Base-by-base conservation (phyloP, 2,888 invertebrate genomes). In the Hemicrepidius hirtus region DNA sequence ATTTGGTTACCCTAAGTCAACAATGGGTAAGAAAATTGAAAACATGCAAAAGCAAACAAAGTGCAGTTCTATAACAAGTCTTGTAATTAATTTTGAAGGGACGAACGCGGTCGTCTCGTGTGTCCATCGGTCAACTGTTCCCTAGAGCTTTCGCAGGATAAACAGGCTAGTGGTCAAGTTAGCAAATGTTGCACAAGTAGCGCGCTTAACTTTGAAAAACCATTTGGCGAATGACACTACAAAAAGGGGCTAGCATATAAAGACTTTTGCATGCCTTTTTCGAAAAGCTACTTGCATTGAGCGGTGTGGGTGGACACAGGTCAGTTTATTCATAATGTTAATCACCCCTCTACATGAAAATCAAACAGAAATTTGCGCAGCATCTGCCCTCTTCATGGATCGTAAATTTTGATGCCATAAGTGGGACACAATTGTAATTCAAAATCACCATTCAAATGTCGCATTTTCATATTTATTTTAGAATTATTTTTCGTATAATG, bases 381-480 rank as follows among this genome's bases (percentile, higher is more conserved):
- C 84, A 84, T 83, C 84, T 84, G 84, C 81, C 83, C 82, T 77
- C 80, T 84, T 84, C 83, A 84, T 80, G 82, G 80, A 65, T 80
- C 81, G 81, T 83, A 81, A 83, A 79, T 77, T 80, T 68, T 71
- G 73, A 75, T 71, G 40, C 40, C 44, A 24, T 24, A 63, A 68
- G 50, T 60, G 55, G 59, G 37, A 49, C 21, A 32, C 55, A 20
- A 71, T 67, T 70, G 53, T 18, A 32, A 24, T 50, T 1, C 77
- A 77, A 82, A 82, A 83, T 82, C 75, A 71, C 81, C 71, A 81
- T 84, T 81, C 79, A 82, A 77, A 79, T 80, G 71, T 84, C 84
- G 83, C 85, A 80, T 81, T 82, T 85, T 84, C 83, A 84, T 85
- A 84, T 84, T 84, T 76, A 80, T 82, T 83, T 82, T 80, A 81